phyloP scores from a whole-genome alignment of 2,113 vertebrate species.

The Petromus typicus region DNA sequence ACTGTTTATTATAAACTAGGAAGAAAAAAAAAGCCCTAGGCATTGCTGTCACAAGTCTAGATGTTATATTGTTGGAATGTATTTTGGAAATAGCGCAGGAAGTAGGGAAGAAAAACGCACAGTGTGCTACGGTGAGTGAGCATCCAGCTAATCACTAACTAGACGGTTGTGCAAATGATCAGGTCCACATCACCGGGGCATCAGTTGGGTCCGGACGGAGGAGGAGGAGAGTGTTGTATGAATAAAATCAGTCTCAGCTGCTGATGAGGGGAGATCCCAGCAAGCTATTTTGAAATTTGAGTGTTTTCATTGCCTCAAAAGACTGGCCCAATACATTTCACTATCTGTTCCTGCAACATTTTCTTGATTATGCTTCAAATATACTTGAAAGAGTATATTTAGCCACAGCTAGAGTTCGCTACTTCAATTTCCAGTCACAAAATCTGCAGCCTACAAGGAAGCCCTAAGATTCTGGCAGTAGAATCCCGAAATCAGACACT shows the following conservation, averaged over 20 bases:
- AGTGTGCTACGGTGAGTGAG: neutral
- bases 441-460: slow-evolving; percentile 31
- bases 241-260: neutral
- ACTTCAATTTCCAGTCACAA: slow-evolving; percentile 3
- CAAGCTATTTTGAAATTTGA: neutral
- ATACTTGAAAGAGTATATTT: slow-evolving; percentile 19
- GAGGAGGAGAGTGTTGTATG: neutral
- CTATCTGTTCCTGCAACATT: slow-evolving; percentile 29
- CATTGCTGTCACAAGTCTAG: slow-evolving; percentile 45
- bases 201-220: neutral
- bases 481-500: neutral
- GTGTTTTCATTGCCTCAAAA: slow-evolving; percentile 18
- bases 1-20: slow-evolving; percentile 27
- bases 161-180: neutral
- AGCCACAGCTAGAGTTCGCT: neutral
- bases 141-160: neutral
- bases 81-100: slow-evolving; percentile 57
- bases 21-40: neutral
- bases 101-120: neutral
- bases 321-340: neutral
- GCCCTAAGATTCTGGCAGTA: neutral
- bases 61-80: slow-evolving; percentile 19
- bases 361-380: slow-evolving; percentile 26
- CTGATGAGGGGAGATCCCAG: neutral
- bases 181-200: neutral